Base-by-base conservation (phyloP, 2,888 invertebrate species). In the Calliopum simillimum region DNA sequence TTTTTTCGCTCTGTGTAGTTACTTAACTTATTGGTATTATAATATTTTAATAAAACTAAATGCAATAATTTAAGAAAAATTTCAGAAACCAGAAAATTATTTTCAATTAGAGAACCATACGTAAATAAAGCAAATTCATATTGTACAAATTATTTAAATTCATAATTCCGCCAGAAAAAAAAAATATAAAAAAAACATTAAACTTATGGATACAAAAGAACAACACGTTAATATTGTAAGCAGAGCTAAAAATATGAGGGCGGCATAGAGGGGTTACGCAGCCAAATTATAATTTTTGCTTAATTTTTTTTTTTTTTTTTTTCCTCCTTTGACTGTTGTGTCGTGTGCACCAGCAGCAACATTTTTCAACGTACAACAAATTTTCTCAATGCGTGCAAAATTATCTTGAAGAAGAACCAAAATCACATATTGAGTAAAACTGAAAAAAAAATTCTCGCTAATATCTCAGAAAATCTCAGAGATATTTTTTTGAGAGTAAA, bases 271-370 rank as follows among this genome's bases (percentile, higher is more conserved):
- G 25, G 25, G 5, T 8, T 8, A 33, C 33, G 33, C 33, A 33
- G 33, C 33, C 33, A 33, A 33, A 33, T 33, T 21, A 56, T 65
- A 16, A 44, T 68, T 55, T 65, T 66, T 73, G 78, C 51, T 68
- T 59, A 69, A 69, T 72, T 63, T 72, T 68, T 58, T 71, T 72
- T 70, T 66, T 72, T 63, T 72, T 68, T 58, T 71, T 72, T 70
- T 66, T 64, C 47, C 44, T 46, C 53, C 53, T 23, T 23, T 49
- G 75, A 74, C 75, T 82, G 79, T 80, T 79, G 82, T 82, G 82
- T 82, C 82, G 81, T 81, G 82, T 81, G 82, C 82, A 82, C 70
- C 79, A 71, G 25, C 56, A 62, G 53, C 66, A 46, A 3, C 46
- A 66, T 19, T 59, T 53, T 66, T 49, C 62, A 46, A 43, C 41